Conservation (phyloP, 2,113 vertebrate species). For the Rostratula benghalensis region DNA sequence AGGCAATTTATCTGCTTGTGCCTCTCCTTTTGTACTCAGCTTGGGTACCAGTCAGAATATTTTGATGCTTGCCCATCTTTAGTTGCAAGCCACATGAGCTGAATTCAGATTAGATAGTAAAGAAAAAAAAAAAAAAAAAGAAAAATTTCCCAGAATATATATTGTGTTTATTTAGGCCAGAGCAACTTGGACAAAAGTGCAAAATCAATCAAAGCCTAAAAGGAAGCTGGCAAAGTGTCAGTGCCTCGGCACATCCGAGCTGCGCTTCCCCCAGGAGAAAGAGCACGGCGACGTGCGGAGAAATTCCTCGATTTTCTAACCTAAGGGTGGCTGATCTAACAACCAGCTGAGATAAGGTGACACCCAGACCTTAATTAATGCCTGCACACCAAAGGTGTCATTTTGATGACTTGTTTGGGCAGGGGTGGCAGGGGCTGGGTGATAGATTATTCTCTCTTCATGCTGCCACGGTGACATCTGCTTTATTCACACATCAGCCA, state of each 20-base stretch:
- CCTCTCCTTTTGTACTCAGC: slow-evolving; percentile 25
- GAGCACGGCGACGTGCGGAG: neutral
- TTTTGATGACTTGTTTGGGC: slow-evolving; percentile 86
- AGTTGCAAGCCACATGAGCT: neutral
- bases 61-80: slow-evolving; percentile 46
- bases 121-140: neutral
- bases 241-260: slow-evolving; percentile 2
- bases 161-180: slow-evolving; percentile 67
- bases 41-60: slow-evolving; percentile 29
- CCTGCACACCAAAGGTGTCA: slow-evolving; percentile 72
- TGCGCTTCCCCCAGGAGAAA: slow-evolving; percentile 2
- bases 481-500: slow-evolving; percentile 85
- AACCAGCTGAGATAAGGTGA: slow-evolving; percentile 58
- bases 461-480: slow-evolving; percentile 83
- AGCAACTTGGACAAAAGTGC: neutral
- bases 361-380: slow-evolving; percentile 58
- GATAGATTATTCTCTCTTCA: slow-evolving; percentile 83
- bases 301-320: neutral
- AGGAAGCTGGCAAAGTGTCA: slow-evolving; percentile 55
- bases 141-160: slow-evolving; percentile 34
- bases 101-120: slow-evolving; percentile 48
- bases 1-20: slow-evolving; percentile 27
- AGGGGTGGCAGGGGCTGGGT: slow-evolving; percentile 76
- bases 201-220: slow-evolving; percentile 56
- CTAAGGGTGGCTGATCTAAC: slow-evolving; percentile 39